phyloP scores from a whole-genome alignment of 92 coral and sea anemone species.

The Actinernus sp. region DNA sequence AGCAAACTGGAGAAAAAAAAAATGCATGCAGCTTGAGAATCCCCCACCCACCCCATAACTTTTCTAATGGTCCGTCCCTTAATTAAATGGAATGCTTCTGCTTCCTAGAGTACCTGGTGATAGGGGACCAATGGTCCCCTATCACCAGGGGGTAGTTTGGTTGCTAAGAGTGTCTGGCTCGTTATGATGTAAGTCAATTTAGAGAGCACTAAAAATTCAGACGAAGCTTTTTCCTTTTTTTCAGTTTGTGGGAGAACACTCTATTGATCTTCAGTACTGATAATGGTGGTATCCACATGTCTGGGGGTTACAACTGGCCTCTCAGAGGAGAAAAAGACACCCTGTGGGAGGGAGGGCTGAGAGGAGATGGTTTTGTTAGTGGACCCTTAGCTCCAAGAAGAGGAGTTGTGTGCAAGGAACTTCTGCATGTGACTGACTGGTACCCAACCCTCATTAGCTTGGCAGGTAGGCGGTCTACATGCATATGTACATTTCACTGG shows the following conservation, averaged over 20 bases:
- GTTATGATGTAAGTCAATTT: no score
- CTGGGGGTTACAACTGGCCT: conserved; percentile 84
- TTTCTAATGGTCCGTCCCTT: no score
- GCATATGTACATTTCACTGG: neutral
- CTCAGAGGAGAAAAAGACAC: conserved; percentile 74
- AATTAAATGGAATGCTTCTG: no score
- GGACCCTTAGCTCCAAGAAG: conserved; percentile 52
- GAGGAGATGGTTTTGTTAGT: conserved; percentile 80
- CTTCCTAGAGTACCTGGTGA: no score
- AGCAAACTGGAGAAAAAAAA: no score
- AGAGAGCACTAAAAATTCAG: no score
- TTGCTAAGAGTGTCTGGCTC: no score
- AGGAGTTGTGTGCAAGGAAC: conserved; percentile 51
- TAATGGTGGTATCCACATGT: conserved; percentile 67
- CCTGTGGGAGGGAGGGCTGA: conserved; percentile 88
- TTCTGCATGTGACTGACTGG: conserved; percentile 84
- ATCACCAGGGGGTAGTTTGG: no score
- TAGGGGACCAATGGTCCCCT: no score
- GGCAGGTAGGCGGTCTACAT: no score
- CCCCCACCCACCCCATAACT: no score
- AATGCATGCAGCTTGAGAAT: no score
- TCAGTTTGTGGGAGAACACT: conserved; percentile 77
- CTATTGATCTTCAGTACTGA: conserved; percentile 79
- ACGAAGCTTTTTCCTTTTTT: conserved; percentile 6
- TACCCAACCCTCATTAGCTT: conserved; percentile 70